Conservation (phyloP, 2,888 invertebrate species). For the Fragum sueziense region DNA sequence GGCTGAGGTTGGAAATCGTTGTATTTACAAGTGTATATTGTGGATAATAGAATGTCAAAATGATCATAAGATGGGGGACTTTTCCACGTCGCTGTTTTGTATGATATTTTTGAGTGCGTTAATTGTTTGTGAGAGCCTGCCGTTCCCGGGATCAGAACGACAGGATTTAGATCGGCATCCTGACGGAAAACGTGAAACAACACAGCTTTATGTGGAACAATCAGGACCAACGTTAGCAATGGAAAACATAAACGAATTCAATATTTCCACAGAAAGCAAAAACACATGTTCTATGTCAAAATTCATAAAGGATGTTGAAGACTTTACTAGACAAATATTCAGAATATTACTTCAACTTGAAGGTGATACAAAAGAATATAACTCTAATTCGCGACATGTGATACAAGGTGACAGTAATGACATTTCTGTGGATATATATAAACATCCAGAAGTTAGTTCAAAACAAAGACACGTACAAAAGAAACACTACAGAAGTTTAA, state of each 20-base stretch:
- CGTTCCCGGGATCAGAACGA: background rate
- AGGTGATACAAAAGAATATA: background rate
- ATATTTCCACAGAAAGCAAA: background rate
- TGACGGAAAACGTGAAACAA: no score
- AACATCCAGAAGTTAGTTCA: background rate
- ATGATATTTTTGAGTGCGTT: slow-evolving; percentile 24
- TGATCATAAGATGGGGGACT: slow-evolving; percentile 47
- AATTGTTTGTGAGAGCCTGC: slow-evolving; percentile 23
- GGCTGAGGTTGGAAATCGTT: background rate
- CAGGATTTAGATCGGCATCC: background rate
- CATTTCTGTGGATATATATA: background rate
- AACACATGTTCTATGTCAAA: background rate
- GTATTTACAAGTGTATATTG: background rate
- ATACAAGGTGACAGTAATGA: background rate
- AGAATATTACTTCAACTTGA: background rate
- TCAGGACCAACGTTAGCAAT: background rate
- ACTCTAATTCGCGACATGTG: background rate
- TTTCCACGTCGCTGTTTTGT: slow-evolving; percentile 34
- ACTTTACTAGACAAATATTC: background rate
- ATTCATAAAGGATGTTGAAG: background rate
- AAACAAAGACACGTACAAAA: background rate
- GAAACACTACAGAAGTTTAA: background rate
- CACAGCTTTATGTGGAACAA: background rate
- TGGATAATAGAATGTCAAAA: slow-evolving; percentile 29
- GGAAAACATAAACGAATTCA: background rate